Base-by-base conservation (phyloP, 2,797 vertebrate genomes). In the Etheostoma perlongum region DNA sequence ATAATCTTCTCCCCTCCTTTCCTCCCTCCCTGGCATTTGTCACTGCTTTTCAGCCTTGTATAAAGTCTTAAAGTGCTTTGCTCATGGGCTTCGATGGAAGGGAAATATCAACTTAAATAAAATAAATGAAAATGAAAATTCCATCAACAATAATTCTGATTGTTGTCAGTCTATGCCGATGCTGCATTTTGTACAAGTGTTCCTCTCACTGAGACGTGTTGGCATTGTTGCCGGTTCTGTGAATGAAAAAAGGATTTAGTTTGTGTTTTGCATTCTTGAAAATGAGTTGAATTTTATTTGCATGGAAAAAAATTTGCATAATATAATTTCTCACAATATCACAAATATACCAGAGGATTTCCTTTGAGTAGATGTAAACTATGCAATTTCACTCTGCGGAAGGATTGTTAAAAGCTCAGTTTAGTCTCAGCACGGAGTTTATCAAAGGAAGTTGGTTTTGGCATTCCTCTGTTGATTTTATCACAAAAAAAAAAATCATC, bases 321-420 rank as follows among this genome's bases (percentile, higher is more conserved):
- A 60, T 40, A 14, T 33, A 0, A 67, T 69, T 57, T 64, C 14
- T 78, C 59, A 27, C 25, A 46, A 63, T 61, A n/a, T n/a, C n/a
- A n/a, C n/a, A 58, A 59, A 48, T 54, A 68, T 6, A 67, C 1
- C 54, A 68, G 33, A 51, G 46, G 40, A 65, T n/a, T 68, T 21
- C 57, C 18, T 60, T 70, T 13, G 15, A 57, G 16, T 33, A 25
- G 57, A 67, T 63, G 16, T 67, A 52, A 70, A 40, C 7, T 23
- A 4, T 51, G 27, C 48, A 66, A 25, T 36, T 55, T 36, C 6
- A 53, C 42, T 69, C 23, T 51, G 12, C 42, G 33, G 55, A 46
- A 54, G 44, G 48, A 65, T 53, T 60, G 54, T 74, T 69, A 76
- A 67, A 60, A 72, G 60, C 64, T 74, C 18, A 15, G 52, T 78